Percentiles rank a stretch among this genome's conserved stretches.
These are phyloP conservation scores for Centropristis striata DNA, from an alignment of 2,113 vertebrate genomes.

Conservation along the genomic window DNA sequence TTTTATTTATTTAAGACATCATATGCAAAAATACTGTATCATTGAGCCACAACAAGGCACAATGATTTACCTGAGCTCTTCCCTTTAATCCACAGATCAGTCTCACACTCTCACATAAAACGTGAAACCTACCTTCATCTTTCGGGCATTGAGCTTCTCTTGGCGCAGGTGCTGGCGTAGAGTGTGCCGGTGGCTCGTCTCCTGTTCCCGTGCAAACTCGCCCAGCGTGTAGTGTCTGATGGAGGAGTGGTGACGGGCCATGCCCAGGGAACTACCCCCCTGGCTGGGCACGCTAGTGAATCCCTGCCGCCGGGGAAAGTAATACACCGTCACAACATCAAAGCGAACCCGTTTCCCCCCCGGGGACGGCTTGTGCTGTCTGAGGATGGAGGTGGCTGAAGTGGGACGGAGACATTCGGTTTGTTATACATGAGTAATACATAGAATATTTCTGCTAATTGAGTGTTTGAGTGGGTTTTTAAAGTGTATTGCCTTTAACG, in stretches of 20 bases:
- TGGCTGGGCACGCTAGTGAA: conserved; percentile 99
- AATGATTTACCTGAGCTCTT: neutral
- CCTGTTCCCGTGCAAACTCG: conserved; percentile 96
- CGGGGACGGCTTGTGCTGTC: conserved; percentile 89
- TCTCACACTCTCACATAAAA: neutral
- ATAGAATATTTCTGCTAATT: neutral
- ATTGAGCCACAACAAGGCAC: neutral
- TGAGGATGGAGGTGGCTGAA: conserved; percentile 95
- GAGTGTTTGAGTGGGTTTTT: neutral
- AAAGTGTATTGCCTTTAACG: neutral
- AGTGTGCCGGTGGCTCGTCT: conserved; percentile 92
- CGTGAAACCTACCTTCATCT: conserved; percentile 89
- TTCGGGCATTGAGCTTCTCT: conserved; percentile 96
- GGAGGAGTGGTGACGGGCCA: conserved; percentile 94
- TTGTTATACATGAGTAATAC: neutral
- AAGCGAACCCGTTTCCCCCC: conserved; percentile 93
- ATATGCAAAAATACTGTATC: too few relatives aligned
- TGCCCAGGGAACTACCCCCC: conserved; percentile 97
- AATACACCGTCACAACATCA: conserved; percentile 96
- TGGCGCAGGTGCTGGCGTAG: conserved; percentile 94
- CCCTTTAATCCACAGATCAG: neutral
- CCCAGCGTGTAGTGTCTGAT: conserved; percentile 94
- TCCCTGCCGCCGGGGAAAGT: conserved; percentile 96
- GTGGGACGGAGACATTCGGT: neutral
- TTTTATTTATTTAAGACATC: too few relatives aligned